Percentiles rank a stretch among this genome's conserved stretches.
Evolutionary conservation across 1,140 invertebrate species (phyloP).

Genomic region (Drusus annulatus): DNA sequence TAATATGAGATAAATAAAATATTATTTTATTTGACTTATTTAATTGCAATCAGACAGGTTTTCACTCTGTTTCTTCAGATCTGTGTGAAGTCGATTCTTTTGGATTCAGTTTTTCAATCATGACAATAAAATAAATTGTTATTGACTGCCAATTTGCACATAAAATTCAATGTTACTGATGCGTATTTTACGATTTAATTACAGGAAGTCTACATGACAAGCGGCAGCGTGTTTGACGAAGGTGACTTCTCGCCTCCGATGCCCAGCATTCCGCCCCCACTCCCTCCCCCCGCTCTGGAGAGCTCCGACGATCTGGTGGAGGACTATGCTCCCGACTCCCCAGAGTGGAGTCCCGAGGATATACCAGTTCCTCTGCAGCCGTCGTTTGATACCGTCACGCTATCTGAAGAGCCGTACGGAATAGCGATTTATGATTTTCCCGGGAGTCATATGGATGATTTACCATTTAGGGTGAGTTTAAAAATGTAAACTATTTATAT

Average conservation of each 20-base stretch:
- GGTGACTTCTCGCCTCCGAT: constrained; percentile 76
- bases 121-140: not conserved
- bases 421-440: constrained; percentile 83
- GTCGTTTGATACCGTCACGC: constrained; percentile 35
- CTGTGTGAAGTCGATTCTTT: too few relatives aligned
- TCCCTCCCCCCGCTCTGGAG: constrained; percentile 76
- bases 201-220: constrained; percentile 11
- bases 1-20: too few relatives aligned
- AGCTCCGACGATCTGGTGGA: constrained; percentile 54
- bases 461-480: constrained; percentile 77
- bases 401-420: constrained; percentile 73
- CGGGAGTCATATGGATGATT: constrained; percentile 79
- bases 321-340: not conserved
- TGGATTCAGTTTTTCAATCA: too few relatives aligned
- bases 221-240: constrained; percentile 55
- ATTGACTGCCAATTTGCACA: not conserved
- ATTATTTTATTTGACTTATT: too few relatives aligned
- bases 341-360: constrained; percentile 53
- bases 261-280: constrained; percentile 83
- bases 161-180: too few relatives aligned
- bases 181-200: not conserved
- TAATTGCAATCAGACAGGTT: too few relatives aligned
- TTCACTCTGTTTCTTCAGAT: too few relatives aligned
- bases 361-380: constrained; percentile 44
- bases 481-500: constrained; percentile 59